Base-by-base conservation (phyloP, 2,888 invertebrate species). In the Acanthopleura granulata region DNA sequence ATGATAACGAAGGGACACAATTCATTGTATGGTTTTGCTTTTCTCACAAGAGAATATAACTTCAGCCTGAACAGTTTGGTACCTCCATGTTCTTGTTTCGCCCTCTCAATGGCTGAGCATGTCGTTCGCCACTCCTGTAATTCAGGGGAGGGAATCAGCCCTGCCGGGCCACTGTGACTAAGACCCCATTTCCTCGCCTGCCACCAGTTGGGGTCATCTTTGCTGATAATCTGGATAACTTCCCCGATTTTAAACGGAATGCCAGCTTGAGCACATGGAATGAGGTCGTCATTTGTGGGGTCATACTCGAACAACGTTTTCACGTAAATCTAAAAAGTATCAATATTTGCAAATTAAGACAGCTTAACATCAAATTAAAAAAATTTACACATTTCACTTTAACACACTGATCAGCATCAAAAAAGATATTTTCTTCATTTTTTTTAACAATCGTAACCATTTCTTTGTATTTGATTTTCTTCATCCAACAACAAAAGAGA, bases 161-260 rank as follows among this genome's bases (percentile, higher is more conserved):
- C 99, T 71, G 99, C 99, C 75, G 97, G 97, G 78, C 97, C 97
- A 18, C 81, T 88, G 25, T 83, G 80, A 16, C 82, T 80, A 16
- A 83, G 81, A 25, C 88, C 89, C 85, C 86, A 88, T 72, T 83
- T 83, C 73, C 87, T 82, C 18, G 90, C 90, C 80, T 99, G 99
- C 99, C 99, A 99, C 99, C 99, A 99, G 90, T 98, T 97, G 90
- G 97, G 96, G 91, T 99, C 99, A 90, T 99, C 99, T 92, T 98
- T 98, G 92, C 97, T 98, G 91, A 99, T 98, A 85, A 98, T 97
- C 95, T 98, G 92, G 88, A 99, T 93, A 91, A 99, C 97, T 91
- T 99, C 98, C 84, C 99, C 99, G 84, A 95, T 96, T 91, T 94
- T 95, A 92, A 98, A 99, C 83, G 96, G 94, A 89, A 99, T 95